These are phyloP conservation scores for Cyrtorhinus lividipennis DNA, from an alignment of 1,140 invertebrate genomes.

Conservation along the genomic window DNA sequence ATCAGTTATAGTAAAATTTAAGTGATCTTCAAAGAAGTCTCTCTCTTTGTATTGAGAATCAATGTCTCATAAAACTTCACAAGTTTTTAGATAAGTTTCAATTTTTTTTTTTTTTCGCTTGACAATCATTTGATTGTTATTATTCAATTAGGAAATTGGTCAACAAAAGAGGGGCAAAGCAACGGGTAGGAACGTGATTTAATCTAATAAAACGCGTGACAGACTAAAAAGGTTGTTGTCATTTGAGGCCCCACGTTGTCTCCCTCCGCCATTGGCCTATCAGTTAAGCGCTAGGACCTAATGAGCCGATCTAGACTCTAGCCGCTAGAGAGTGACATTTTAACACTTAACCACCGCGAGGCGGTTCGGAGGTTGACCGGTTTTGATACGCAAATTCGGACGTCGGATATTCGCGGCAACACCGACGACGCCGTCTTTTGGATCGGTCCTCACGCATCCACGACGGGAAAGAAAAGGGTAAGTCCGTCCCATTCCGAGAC, in stretches of 20 bases:
- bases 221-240: background rate
- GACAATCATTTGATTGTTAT: too few species aligned
- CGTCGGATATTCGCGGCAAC: background rate
- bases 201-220: too few species aligned
- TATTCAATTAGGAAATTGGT: too few species aligned
- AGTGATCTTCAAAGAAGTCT: too few species aligned
- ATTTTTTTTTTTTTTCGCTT: too few species aligned
- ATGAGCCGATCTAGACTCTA: background rate
- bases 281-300: background rate
- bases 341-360: background rate
- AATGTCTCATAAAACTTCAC: too few species aligned
- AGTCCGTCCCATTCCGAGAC: background rate
- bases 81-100: too few species aligned
- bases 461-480: background rate
- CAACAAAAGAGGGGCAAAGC: too few species aligned
- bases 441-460: background rate
- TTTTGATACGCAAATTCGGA: background rate
- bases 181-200: too few species aligned
- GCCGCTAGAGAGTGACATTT: slow-evolving; percentile 3
- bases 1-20: too few species aligned
- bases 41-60: too few species aligned
- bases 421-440: too few species aligned
- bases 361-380: background rate
- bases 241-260: background rate
- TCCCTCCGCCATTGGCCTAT: background rate